Percentiles rank a stretch among this genome's conserved stretches.
phyloP scores from a whole-genome alignment of 2,888 invertebrate genomes.

The Zygothrica quintamaculata region DNA sequence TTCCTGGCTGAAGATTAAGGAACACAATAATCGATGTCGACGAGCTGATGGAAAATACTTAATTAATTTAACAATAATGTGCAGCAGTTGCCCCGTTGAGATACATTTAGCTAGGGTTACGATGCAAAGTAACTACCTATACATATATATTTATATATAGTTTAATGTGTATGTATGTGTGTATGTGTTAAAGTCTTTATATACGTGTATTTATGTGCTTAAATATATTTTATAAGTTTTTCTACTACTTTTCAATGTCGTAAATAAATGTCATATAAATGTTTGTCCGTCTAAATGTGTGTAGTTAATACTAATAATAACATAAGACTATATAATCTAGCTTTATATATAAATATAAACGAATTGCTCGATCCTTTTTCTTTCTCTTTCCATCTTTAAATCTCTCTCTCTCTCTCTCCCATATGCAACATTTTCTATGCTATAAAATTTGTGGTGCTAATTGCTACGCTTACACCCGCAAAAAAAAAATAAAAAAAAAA shows the following conservation, averaged over 20 bases:
- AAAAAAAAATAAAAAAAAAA: too few species aligned
- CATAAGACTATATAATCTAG: too few species aligned
- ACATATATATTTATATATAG: too few species aligned
- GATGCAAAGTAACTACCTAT: conserved; percentile 22
- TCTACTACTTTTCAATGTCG: too few species aligned
- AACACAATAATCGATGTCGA: conserved; percentile 53
- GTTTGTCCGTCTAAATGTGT: not conserved
- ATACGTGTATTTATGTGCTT: not conserved
- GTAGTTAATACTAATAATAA: conserved; percentile 15
- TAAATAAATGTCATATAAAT: too few species aligned
- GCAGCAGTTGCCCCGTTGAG: conserved; percentile 28
- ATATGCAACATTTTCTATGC: conserved; percentile 45
- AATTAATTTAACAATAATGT: conserved; percentile 55
- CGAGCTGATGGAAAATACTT: conserved; percentile 67
- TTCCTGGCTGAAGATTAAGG: conserved; percentile 23
- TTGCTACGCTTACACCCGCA: conserved; percentile 2
- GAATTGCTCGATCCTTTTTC: conserved; percentile 50
- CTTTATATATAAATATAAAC: too few species aligned
- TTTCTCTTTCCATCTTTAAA: too few species aligned
- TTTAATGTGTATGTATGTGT: too few species aligned
- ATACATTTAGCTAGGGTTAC: conserved; percentile 23
- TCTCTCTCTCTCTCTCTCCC: conserved; percentile 18
- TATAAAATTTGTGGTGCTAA: conserved; percentile 51
- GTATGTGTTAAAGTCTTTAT: not conserved
- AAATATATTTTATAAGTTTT: not conserved